Percentiles rank a stretch among this genome's conserved stretches.
These are phyloP conservation scores for Drosophila kurseongensis DNA, from an alignment of 1,140 invertebrate genomes.

Conservation along the genomic window DNA sequence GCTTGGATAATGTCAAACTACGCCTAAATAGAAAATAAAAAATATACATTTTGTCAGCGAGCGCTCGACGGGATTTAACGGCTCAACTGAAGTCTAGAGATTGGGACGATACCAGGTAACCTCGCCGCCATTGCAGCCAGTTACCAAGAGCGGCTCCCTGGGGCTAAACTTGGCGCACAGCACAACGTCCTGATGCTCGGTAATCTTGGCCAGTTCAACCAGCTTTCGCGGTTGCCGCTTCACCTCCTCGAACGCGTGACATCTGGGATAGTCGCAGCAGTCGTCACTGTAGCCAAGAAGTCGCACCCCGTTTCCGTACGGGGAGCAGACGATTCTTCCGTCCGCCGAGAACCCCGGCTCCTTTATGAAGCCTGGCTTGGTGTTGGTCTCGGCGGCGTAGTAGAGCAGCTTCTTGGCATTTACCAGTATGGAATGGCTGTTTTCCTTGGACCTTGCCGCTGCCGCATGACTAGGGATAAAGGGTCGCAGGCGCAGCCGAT, in stretches of 20 bases:
- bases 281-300: slow-evolving; percentile 91
- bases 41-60: slow-evolving; percentile 20
- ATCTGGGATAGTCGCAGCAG: slow-evolving; percentile 91
- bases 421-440: slow-evolving; percentile 86
- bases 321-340: slow-evolving; percentile 95
- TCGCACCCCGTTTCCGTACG: slow-evolving; percentile 93
- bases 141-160: slow-evolving; percentile 92
- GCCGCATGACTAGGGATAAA: slow-evolving; percentile 17
- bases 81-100: slow-evolving; percentile 45
- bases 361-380: slow-evolving; percentile 94
- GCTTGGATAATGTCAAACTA: slow-evolving; percentile 24
- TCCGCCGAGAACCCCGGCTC: slow-evolving; percentile 95
- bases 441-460: slow-evolving; percentile 17
- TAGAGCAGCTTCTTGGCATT: slow-evolving; percentile 93
- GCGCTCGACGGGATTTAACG: background rate
- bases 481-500: slow-evolving; percentile 41
- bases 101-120: slow-evolving; percentile 95
- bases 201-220: slow-evolving; percentile 88
- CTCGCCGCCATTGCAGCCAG: slow-evolving; percentile 94
- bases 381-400: slow-evolving; percentile 94
- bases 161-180: slow-evolving; percentile 96
- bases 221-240: slow-evolving; percentile 82
- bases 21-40: slow-evolving; percentile 37
- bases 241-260: slow-evolving; percentile 84
- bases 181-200: slow-evolving; percentile 93